Evolutionary conservation across 1,140 invertebrate species (phyloP).

Genomic region (Psix sp.): DNA sequence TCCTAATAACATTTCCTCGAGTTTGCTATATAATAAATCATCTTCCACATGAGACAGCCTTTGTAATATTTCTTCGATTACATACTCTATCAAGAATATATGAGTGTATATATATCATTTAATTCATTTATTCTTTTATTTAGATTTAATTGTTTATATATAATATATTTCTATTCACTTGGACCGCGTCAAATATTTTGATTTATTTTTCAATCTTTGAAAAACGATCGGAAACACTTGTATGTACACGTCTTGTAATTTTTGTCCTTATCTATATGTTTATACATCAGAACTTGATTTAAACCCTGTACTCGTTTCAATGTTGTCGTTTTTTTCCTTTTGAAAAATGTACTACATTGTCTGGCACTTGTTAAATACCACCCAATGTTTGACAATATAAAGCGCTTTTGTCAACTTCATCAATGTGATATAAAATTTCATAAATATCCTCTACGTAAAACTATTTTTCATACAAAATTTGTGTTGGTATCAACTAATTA

Average conservation of each 20-base stretch:
- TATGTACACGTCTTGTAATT: slow-evolving; percentile 1
- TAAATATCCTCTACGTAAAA: slow-evolving; percentile 24
- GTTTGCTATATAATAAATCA: slow-evolving; percentile 33
- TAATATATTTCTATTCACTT: slow-evolving; percentile 26
- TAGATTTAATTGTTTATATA: slow-evolving; percentile 9
- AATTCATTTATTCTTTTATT: slow-evolving; percentile 27
- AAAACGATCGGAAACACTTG: not conserved
- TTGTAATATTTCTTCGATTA: slow-evolving; percentile 42
- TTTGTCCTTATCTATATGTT: slow-evolving; percentile 3
- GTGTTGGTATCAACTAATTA: slow-evolving; percentile 1
- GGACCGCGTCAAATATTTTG: slow-evolving; percentile 29
- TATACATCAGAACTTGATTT: slow-evolving; percentile 11
- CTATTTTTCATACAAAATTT: slow-evolving; percentile 26
- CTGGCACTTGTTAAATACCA: slow-evolving; percentile 6
- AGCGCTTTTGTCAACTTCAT: too few species aligned
- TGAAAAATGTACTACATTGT: slow-evolving; percentile 7
- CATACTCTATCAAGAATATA: slow-evolving; percentile 56
- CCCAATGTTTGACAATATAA: not conserved
- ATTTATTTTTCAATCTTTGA: not conserved
- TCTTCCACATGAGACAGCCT: slow-evolving; percentile 37
- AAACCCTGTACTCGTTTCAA: slow-evolving; percentile 31
- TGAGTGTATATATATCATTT: slow-evolving; percentile 37
- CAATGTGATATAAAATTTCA: slow-evolving; percentile 28
- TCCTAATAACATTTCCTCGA: slow-evolving; percentile 27
- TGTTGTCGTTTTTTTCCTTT: not conserved